Base-by-base conservation (phyloP, 2,113 vertebrate genomes). In the Drymodes brunneopygia region DNA sequence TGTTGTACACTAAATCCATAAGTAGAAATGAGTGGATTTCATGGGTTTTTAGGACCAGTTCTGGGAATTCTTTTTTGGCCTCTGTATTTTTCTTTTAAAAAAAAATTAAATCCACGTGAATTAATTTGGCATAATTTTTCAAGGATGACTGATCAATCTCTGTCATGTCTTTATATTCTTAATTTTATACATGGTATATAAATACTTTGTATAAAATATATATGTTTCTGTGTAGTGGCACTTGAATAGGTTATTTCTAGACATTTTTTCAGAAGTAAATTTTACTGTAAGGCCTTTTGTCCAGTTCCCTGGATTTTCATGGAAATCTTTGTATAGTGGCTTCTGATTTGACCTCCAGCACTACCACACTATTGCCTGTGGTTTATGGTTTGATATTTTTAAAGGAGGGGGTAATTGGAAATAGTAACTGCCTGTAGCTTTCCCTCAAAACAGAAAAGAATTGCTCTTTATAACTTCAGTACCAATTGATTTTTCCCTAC, bases 381-480 rank as follows among this genome's bases (percentile, higher is more conserved):
- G 97, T 96, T 98, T 97, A 48, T 94, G 74, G 87, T 96, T 86
- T 79, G 86, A 53, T 88, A 51, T 79, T 77, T 94, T 97, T 75
- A 83, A 95, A 95, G 95, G 90, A 97, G 95, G 81, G 69, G n/a
- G 82, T 38, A 92, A 95, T 50, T 94, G 92, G 93, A 97, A 98
- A 88, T 93, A 47, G 58, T 73, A 64, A 61, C 36, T 94, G 73
- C 72, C 62, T 92, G 87, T 70, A 75, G 90, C 92, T 96, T 94
- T 91, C 87, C 70, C 85, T 88, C 88, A 90, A 92, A 95, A 93
- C 35, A 90, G 62, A 67, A 77, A 48, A 90, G 25, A 12, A 61
- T 57, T 64, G 73, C 22, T 75, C 35, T 79, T 60, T 65, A 3
- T 53, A 71, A 74, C 19, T 64, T 72, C 8, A 56, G 16, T 83